Base-by-base conservation (phyloP, 2,113 vertebrate species). In the Cephalopterus ornatus region DNA sequence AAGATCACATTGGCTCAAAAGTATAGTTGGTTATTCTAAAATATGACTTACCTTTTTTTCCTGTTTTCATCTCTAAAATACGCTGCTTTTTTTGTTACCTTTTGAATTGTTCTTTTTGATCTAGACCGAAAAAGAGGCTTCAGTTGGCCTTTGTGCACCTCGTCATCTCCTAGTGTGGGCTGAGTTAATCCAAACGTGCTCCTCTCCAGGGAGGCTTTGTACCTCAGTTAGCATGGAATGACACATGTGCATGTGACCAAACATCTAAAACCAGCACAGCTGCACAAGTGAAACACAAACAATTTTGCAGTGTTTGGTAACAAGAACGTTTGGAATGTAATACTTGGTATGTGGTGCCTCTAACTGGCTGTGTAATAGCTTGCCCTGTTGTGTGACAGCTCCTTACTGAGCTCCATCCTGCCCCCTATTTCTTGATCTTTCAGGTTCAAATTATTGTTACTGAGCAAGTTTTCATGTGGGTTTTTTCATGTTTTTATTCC, bases 241-340 rank as follows among this genome's bases (percentile, higher is more conserved):
- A n/a, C 39, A 39, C 33, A 1, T 6, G 4, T 30, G 42, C 23
- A 0, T 6, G 35, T 52, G 80, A 39, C n/a, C 28, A 17, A 87
- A 52, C 39, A 95, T 96, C 97, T 15, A 95, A 90, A 24, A 75
- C 1, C 86, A 56, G 63, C 14, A 72, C 82, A 76, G 85, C 76
- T 90, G 77, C 78, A 24, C 3, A 1, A 26, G 14, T 44, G 56
- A 47, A 87, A 82, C 42, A 68, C 50, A 63, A 53, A 7, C 59
- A 84, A 0, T 22, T 89, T 56, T 80, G 42, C 52, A 4, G 8
- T 75, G 85, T 93, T 76, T 93, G 94, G 75, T 24, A 32, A 52
- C 85, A 23, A 50, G 58, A 94, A 76, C n/a, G 62, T 72, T 79
- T 85, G 93, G 81, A 75, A 81, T 79, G 81, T 50, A 32, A 3